Evolutionary conservation across 1,140 invertebrate species (phyloP).

Genomic region (Pomacea maculata): DNA sequence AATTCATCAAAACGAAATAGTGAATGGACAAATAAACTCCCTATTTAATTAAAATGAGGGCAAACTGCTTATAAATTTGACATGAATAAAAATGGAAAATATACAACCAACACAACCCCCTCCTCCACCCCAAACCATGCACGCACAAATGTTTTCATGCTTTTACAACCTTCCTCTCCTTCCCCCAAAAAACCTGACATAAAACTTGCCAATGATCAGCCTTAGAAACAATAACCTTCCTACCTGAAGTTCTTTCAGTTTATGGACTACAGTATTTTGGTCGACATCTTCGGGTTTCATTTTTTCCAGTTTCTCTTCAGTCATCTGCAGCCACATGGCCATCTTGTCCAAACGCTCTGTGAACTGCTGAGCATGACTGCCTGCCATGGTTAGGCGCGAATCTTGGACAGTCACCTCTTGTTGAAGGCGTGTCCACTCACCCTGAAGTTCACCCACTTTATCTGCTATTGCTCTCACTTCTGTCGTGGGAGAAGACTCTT

Average conservation of each 20-base stretch:
- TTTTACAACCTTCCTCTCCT: too few species aligned
- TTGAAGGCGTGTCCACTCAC: conserved; percentile 50
- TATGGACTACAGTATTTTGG: conserved; percentile 86
- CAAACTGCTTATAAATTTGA: too few species aligned
- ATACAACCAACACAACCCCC: too few species aligned
- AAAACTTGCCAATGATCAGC: too few species aligned
- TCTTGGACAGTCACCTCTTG: conserved; percentile 42
- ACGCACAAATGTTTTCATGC: too few species aligned
- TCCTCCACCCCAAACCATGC: too few species aligned
- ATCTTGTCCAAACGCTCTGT: conserved; percentile 84
- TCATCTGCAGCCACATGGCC: conserved; percentile 85
- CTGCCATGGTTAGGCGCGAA: conserved; percentile 45
- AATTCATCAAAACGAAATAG: too few species aligned
- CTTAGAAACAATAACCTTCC: background rate
- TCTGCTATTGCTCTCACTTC: conserved; percentile 42
- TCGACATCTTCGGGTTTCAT: conserved; percentile 86
- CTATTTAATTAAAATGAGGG: too few species aligned
- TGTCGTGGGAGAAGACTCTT: conserved; percentile 66
- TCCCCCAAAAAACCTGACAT: too few species aligned
- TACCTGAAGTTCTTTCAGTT: conserved; percentile 86
- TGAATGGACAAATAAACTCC: too few species aligned
- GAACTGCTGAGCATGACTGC: conserved; percentile 90
- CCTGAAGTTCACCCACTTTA: conserved; percentile 43
- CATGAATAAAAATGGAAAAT: too few species aligned
- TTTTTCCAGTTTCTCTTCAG: conserved; percentile 84